Evolutionary conservation across 2,888 invertebrate genomes (phyloP), one percentile per base, ranked within the genome.

Genomic region (Scaptodrosophila latifasciaeformis): DNA sequence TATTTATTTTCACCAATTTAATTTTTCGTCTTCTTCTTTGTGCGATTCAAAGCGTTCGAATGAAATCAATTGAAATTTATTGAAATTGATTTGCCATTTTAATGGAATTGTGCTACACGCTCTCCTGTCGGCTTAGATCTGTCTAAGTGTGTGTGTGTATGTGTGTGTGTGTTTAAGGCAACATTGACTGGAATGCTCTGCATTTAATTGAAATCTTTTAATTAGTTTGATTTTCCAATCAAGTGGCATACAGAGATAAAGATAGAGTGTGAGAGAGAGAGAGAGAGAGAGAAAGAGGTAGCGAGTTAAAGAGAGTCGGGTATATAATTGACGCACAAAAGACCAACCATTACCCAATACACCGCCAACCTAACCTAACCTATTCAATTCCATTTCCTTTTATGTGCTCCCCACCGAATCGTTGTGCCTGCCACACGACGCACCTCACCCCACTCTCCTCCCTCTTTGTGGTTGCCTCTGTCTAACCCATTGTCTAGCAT

Each of bases 141-240:
- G n/a, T n/a, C n/a, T n/a, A n/a, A n/a, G n/a, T n/a, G n/a, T n/a
- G n/a, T n/a, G n/a, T n/a, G n/a, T n/a, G n/a, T n/a, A n/a, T n/a
- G n/a, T n/a, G n/a, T n/a, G n/a, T n/a, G n/a, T n/a, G n/a, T n/a
- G n/a, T n/a, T n/a, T n/a, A n/a, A n/a, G n/a, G n/a, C 18, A 27
- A 35, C 19, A 35, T 1, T 34, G 21, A 17, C 21, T 49, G 21
- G 6, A 13, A 31, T 44, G 27, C 24, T 44, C 62, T 52, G 55
- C 60, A 51, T 65, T 82, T 82, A 78, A 83, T 83, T 81, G 81
- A 81, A 76, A 79, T 70, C 81, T 79, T 81, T 81, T 81, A 83
- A 83, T 83, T 83, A 83, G 82, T 81, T 81, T 81, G 81, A 81
- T 82, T 83, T 68, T 70, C 76, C 70, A 78, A 80, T 81, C 81